A percentile compares a stretch with the other conserved stretches of the same genome.
Evolutionary conservation across 2,888 invertebrate genomes (phyloP).

Genomic region (Arenicola marina): DNA sequence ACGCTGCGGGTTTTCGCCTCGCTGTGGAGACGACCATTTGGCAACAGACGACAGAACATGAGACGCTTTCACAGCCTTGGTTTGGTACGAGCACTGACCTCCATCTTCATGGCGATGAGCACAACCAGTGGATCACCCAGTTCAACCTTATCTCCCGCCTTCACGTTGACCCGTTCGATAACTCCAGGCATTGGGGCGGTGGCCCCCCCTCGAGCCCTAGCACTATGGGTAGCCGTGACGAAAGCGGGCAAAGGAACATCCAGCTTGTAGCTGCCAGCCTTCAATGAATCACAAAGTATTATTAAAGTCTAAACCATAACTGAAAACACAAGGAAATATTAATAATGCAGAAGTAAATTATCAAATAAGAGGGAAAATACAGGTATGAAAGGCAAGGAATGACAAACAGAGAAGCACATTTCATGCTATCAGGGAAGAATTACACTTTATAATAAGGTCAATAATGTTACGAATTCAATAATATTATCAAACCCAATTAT

Average conservation of each 20-base stretch:
- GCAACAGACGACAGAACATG: no score
- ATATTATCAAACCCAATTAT: no score
- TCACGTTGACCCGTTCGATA: constrained; percentile 83
- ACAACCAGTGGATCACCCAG: constrained; percentile 89
- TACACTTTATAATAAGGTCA: no score
- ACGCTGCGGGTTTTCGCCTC: no score
- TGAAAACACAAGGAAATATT: no score
- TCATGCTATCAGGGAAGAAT: no score
- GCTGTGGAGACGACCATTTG: no score
- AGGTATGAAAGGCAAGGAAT: no score
- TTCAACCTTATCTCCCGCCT: constrained; percentile 78
- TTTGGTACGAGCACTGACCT: no score
- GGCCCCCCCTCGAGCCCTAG: constrained; percentile 67
- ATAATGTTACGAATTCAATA: no score
- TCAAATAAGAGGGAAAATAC: background rate
- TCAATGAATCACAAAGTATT: constrained; percentile 13
- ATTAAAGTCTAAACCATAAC: background rate
- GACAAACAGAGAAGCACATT: no score
- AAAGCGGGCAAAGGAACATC: constrained; percentile 63
- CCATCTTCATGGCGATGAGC: constrained; percentile 99
- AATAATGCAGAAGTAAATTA: background rate
- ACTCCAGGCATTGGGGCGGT: constrained; percentile 96
- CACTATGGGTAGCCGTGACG: constrained; percentile 47
- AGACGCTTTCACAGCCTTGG: no score
- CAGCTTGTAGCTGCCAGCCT: constrained; percentile 52